Evolutionary conservation across 1,140 invertebrate species (phyloP).

Genomic region (Daktulosphaira vitifoliae): DNA sequence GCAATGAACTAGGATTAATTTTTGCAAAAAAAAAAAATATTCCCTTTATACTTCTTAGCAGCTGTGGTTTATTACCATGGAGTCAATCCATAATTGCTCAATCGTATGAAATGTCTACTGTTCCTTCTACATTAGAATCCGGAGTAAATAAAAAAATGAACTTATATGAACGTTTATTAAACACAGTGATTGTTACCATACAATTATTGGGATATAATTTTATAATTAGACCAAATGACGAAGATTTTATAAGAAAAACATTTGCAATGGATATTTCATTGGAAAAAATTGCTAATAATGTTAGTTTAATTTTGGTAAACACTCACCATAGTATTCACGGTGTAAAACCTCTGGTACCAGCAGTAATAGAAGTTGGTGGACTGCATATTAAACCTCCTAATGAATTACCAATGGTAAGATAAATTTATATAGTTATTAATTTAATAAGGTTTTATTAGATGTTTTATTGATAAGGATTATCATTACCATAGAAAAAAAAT

Average conservation of each 20-base stretch:
- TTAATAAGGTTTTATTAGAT: too few species aligned
- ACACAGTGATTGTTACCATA: slow-evolving; percentile 24
- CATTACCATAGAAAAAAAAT: too few species aligned
- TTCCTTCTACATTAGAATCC: slow-evolving; percentile 25
- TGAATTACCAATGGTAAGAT: slow-evolving; percentile 48
- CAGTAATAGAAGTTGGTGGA: slow-evolving; percentile 58
- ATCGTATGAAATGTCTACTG: slow-evolving; percentile 35
- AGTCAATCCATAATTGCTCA: slow-evolving; percentile 44
- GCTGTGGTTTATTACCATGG: slow-evolving; percentile 53
- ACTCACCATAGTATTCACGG: slow-evolving; percentile 53
- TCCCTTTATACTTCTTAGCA: slow-evolving; percentile 52
- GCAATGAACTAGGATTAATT: slow-evolving; percentile 35
- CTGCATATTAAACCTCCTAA: slow-evolving; percentile 53
- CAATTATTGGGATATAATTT: slow-evolving; percentile 10
- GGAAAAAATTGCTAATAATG: slow-evolving; percentile 49
- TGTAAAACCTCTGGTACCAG: slow-evolving; percentile 50
- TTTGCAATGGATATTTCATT: slow-evolving; percentile 51
- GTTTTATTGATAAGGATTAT: too few species aligned
- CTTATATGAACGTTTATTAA: slow-evolving; percentile 32
- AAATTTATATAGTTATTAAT: too few species aligned
- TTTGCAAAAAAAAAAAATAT: slow-evolving; percentile 40
- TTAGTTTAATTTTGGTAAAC: slow-evolving; percentile 54
- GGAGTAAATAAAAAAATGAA: slow-evolving; percentile 26
- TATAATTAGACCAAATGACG: slow-evolving; percentile 13
- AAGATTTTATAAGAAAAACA: slow-evolving; percentile 42